Percentiles rank a stretch among this genome's conserved stretches.
phyloP scores from a whole-genome alignment of 2,888 invertebrate genomes.

The Synergus itoensis region DNA sequence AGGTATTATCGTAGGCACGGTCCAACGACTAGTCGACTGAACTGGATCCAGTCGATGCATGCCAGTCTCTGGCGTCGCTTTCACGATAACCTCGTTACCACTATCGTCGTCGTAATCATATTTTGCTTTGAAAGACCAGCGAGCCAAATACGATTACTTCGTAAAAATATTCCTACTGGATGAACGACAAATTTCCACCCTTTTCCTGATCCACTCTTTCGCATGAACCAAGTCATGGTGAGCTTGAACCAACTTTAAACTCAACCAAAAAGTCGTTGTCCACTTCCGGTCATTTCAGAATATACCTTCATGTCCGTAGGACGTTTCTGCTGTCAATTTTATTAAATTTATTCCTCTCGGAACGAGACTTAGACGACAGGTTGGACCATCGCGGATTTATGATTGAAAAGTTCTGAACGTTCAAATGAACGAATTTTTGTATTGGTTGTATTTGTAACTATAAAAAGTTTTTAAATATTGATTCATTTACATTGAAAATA shows the following conservation, averaged over 20 bases:
- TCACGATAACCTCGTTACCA: conserved; percentile 66
- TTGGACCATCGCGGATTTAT: too few species aligned
- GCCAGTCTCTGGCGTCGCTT: conserved; percentile 62
- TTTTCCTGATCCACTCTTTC: conserved; percentile 7
- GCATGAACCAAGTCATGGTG: neutral
- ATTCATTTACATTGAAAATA: too few species aligned
- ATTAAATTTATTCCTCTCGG: too few species aligned
- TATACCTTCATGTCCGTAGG: too few species aligned
- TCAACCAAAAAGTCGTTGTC: neutral
- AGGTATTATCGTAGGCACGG: conserved; percentile 45
- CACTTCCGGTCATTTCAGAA: neutral
- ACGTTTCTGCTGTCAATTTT: too few species aligned
- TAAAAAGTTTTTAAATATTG: too few species aligned
- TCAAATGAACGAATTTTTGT: too few species aligned
- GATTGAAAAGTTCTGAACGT: too few species aligned
- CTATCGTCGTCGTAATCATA: conserved; percentile 69
- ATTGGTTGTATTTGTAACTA: too few species aligned
- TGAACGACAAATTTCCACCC: neutral
- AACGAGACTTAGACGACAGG: too few species aligned
- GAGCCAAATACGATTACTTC: conserved; percentile 62
- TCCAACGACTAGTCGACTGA: conserved; percentile 40
- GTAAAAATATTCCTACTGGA: conserved; percentile 13
- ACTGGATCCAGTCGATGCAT: conserved; percentile 41
- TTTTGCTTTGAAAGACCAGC: conserved; percentile 65
- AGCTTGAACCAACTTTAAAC: neutral